These are phyloP conservation scores for Romanogobio albipinnatus DNA, from an alignment of 2,113 vertebrate genomes.

Conservation along the genomic window DNA sequence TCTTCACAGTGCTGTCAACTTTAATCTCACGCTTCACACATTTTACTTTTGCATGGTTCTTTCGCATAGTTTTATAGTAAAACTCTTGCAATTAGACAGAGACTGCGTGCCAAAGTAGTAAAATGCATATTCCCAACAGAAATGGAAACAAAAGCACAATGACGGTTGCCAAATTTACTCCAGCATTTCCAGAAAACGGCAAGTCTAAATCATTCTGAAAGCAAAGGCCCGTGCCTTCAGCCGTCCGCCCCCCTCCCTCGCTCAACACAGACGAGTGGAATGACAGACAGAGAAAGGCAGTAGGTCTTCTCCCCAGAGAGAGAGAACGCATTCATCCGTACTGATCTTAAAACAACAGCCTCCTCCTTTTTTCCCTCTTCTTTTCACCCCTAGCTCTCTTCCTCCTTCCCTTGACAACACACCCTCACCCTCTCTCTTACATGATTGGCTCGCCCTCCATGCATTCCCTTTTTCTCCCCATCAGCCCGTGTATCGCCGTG, in stretches of 20 bases:
- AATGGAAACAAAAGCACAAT: background rate
- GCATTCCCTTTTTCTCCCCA: constrained; percentile 16
- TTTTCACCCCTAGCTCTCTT: constrained; percentile 31
- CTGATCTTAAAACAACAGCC: constrained; percentile 83
- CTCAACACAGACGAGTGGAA: constrained; percentile 65
- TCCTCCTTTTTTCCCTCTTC: constrained; percentile 52
- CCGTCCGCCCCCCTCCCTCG: constrained; percentile 59
- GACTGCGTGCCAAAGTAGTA: background rate
- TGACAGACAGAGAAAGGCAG: constrained; percentile 75
- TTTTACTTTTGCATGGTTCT: background rate
- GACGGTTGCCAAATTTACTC: background rate
- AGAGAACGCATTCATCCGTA: constrained; percentile 73
- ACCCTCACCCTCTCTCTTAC: constrained; percentile 15
- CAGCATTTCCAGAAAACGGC: background rate
- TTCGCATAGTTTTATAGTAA: background rate
- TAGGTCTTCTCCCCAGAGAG: constrained; percentile 71
- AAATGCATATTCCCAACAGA: background rate
- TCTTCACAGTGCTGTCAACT: background rate
- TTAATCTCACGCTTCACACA: constrained; percentile 18
- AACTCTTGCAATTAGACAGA: background rate
- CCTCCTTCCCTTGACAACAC: constrained; percentile 38
- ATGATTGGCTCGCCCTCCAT: constrained; percentile 34
- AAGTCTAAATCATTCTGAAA: background rate
- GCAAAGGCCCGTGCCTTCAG: constrained; percentile 42
- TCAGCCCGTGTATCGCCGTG: constrained; percentile 20